Percentiles rank a stretch among this genome's conserved stretches.
phyloP scores from a whole-genome alignment of 2,888 invertebrate genomes.

The Lypha dubia region DNA sequence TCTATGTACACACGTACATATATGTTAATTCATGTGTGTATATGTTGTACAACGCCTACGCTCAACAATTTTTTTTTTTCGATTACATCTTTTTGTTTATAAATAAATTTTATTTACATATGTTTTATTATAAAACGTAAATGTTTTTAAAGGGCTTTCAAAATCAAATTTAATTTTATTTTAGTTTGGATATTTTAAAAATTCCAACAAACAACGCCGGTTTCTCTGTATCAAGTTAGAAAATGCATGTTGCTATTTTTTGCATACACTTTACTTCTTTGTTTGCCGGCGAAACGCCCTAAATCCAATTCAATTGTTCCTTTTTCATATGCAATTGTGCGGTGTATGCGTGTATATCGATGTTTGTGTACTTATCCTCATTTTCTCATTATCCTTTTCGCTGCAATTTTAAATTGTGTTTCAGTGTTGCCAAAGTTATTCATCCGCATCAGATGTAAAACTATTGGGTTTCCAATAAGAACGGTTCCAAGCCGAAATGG shows the following conservation, averaged over 20 bases:
- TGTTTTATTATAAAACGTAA: conserved; percentile 8
- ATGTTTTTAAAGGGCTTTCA: conserved; percentile 21
- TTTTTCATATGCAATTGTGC: conserved; percentile 2
- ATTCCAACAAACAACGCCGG: background rate
- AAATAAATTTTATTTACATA: conserved; percentile 36
- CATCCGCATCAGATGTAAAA: background rate
- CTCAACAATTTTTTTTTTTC: conserved; percentile 8
- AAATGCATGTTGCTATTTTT: conserved; percentile 29
- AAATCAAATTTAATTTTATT: conserved; percentile 16
- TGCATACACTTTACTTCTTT: conserved; percentile 49
- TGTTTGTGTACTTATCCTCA: conserved; percentile 24
- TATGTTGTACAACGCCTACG: conserved; percentile 56
- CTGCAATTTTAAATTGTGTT: conserved; percentile 3
- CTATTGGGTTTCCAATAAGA: too few species aligned
- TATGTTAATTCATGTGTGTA: background rate
- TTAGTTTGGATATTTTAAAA: background rate
- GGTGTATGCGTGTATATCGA: background rate
- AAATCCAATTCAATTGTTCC: conserved; percentile 59
- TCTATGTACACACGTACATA: background rate
- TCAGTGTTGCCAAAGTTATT: conserved; percentile 37
- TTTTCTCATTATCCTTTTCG: conserved; percentile 48
- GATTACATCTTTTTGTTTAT: conserved; percentile 42
- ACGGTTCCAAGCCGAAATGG: too few species aligned
- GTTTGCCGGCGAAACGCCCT: conserved; percentile 74
- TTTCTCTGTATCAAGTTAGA: conserved; percentile 21